Conservation (phyloP, 2,888 invertebrate genomes). For the Drosophila setosimentum region DNA sequence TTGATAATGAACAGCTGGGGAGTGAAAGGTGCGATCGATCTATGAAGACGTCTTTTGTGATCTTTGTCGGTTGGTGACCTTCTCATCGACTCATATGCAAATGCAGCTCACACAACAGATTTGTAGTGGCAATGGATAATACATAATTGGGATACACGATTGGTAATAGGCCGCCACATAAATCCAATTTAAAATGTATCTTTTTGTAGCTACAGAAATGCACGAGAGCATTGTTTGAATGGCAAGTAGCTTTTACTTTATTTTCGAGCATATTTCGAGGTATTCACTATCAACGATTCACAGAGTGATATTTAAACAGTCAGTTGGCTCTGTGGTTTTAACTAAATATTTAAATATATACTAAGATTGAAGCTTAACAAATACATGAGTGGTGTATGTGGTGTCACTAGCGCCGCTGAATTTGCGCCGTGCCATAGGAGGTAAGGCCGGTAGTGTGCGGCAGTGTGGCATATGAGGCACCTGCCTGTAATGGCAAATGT, state of each 20-base stretch:
- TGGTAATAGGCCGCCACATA: constrained; percentile 27
- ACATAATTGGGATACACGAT: background rate
- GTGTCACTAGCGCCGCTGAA: constrained; percentile 69
- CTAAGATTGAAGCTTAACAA: constrained; percentile 33
- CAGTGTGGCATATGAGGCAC: constrained; percentile 78
- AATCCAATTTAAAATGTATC: constrained; percentile 14
- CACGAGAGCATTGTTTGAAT: constrained; percentile 29
- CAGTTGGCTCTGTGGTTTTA: constrained; percentile 29
- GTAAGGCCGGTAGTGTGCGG: constrained; percentile 74
- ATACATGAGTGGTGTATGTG: constrained; percentile 7
- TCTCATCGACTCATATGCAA: constrained; percentile 56
- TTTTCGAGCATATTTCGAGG: constrained; percentile 49
- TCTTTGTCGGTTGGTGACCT: constrained; percentile 43
- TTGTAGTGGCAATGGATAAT: constrained; percentile 30
- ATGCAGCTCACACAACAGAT: constrained; percentile 39
- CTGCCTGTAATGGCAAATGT: constrained; percentile 78
- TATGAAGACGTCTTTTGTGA: constrained; percentile 56
- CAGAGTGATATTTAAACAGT: constrained; percentile 32
- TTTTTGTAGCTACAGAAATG: constrained; percentile 5
- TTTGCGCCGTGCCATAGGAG: constrained; percentile 80
- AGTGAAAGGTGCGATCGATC: constrained; percentile 67
- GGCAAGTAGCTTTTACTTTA: constrained; percentile 75
- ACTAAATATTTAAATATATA: constrained; percentile 22
- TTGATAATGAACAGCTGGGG: constrained; percentile 21
- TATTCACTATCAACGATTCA: constrained; percentile 57